Percentiles rank a stretch among this genome's conserved stretches.
phyloP scores from a whole-genome alignment of 2,888 invertebrate genomes.

The Chirona hameri region DNA sequence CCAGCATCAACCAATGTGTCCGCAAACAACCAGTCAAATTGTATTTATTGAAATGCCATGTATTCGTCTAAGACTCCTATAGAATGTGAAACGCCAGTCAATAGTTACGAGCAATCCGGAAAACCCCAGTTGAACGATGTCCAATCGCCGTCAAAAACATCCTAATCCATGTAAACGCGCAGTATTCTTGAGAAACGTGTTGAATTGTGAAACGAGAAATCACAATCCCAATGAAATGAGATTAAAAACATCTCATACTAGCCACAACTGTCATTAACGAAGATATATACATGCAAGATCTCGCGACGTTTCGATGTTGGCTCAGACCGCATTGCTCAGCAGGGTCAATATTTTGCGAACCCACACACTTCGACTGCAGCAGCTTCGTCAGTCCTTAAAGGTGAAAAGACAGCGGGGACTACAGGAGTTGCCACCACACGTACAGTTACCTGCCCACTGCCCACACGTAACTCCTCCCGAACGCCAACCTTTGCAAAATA shows the following conservation, averaged over 20 bases:
- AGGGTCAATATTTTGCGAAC: neutral
- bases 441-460: neutral
- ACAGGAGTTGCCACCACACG: neutral
- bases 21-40: neutral
- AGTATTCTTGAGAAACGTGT: neutral
- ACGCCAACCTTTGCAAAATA: neutral
- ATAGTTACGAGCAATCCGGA: neutral
- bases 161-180: neutral
- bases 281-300: neutral
- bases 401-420: neutral
- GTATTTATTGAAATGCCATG: neutral
- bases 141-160: neutral
- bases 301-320: conserved; percentile 1
- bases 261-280: neutral
- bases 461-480: neutral
- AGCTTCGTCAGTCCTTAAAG: neutral
- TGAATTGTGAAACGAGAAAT: neutral
- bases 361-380: neutral
- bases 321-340: neutral
- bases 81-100: neutral
- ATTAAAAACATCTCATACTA: neutral
- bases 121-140: neutral
- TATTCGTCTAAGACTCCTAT: neutral
- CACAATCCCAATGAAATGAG: neutral
- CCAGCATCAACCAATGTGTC: too few species aligned